Evolutionary conservation across 2,888 invertebrate genomes (phyloP).

Genomic region (Pseudoips prasinana): DNA sequence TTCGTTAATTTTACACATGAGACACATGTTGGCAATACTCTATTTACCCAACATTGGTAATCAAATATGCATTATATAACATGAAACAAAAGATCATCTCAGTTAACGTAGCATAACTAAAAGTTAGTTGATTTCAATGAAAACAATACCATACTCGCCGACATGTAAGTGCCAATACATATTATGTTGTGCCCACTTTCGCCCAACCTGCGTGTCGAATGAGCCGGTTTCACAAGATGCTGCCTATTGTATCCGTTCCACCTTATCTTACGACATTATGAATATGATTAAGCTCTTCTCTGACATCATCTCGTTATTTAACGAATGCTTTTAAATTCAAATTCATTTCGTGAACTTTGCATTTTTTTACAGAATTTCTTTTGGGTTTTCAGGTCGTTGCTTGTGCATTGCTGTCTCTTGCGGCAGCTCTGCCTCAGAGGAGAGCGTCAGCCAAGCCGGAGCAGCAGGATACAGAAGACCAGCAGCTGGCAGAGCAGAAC

Average conservation of each 20-base stretch:
- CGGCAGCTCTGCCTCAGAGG: conserved; percentile 72
- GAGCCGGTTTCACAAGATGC: conserved; percentile 68
- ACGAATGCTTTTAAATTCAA: conserved; percentile 23
- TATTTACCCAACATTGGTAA: conserved; percentile 20
- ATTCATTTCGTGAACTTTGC: not conserved
- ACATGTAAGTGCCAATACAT: conserved; percentile 59
- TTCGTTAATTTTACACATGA: conserved; percentile 13
- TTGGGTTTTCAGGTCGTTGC: conserved; percentile 59
- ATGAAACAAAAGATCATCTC: conserved; percentile 21
- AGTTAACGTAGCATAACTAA: conserved; percentile 54
- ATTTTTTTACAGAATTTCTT: conserved; percentile 9
- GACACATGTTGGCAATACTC: conserved; percentile 8
- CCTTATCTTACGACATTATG: conserved; percentile 72
- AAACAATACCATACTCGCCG: conserved; percentile 59
- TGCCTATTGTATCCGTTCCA: conserved; percentile 75
- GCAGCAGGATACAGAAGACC: conserved; percentile 48
- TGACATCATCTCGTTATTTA: conserved; percentile 60
- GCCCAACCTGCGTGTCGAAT: conserved; percentile 73
- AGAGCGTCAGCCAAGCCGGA: conserved; percentile 60
- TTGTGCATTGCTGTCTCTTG: conserved; percentile 59
- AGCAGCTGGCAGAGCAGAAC: conserved; percentile 64
- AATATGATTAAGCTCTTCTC: conserved; percentile 76
- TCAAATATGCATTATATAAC: conserved; percentile 20
- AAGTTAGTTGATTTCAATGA: conserved; percentile 56
- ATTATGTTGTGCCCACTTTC: conserved; percentile 68